These are phyloP conservation scores for Tangara arthus DNA, from an alignment of 2,797 vertebrate genomes.

Conservation along the genomic window DNA sequence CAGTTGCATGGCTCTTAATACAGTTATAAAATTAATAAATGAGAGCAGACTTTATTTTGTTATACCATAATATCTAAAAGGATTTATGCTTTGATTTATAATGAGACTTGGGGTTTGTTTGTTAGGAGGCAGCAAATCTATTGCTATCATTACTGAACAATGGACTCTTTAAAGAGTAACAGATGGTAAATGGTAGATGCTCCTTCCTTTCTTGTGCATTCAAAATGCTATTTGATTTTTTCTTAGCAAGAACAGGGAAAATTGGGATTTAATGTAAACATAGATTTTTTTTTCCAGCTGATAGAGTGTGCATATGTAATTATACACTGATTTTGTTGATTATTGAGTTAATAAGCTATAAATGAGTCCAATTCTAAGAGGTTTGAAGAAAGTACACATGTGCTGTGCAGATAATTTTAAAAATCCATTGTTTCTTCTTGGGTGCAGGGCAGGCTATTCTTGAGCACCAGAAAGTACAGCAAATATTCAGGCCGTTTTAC, in stretches of 20 bases:
- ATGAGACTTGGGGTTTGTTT: not conserved
- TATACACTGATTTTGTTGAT: not conserved
- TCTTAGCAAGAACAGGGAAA: not conserved
- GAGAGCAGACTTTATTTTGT: not conserved
- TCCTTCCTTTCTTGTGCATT: not conserved
- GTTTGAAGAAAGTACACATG: not conserved
- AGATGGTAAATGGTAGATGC: not conserved
- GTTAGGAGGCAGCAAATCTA: not conserved
- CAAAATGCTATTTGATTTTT: not conserved
- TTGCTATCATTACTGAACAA: not conserved
- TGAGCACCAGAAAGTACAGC: not conserved
- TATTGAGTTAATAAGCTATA: not conserved
- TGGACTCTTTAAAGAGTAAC: not conserved
- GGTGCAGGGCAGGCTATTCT: not conserved
- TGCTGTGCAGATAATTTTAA: not conserved
- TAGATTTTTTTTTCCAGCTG: not conserved
- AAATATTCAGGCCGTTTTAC: not conserved
- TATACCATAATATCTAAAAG: not conserved
- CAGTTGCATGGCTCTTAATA: not conserved
- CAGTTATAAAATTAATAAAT: not conserved
- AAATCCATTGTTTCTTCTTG: not conserved
- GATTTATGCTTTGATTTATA: not conserved
- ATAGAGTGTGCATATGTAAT: not conserved
- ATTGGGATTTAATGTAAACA: not conserved
- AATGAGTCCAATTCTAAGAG: not conserved